Evolutionary conservation across 2,888 invertebrate species (phyloP).

Genomic region (Polydrusus tereticollis): DNA sequence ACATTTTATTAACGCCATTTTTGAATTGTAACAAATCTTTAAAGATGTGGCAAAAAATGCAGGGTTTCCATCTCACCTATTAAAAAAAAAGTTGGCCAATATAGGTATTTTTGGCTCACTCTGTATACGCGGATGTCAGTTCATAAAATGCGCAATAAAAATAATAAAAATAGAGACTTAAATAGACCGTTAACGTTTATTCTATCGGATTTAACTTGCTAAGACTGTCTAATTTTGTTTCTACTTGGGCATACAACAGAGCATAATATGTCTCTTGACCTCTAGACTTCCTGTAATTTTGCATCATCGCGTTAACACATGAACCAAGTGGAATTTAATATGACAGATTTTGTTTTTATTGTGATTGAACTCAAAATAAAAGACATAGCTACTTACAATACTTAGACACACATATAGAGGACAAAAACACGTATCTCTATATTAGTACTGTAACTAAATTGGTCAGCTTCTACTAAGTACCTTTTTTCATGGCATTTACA

Average conservation of each 20-base stretch:
- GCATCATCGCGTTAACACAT: conserved; percentile 22
- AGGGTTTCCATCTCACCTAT: too few species aligned
- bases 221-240: neutral
- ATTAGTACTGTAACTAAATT: neutral
- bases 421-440: neutral
- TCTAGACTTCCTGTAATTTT: conserved; percentile 44
- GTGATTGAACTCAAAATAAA: neutral
- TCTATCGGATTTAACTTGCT: too few species aligned
- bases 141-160: too few species aligned
- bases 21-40: too few species aligned
- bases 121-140: too few species aligned
- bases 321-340: conserved; percentile 23
- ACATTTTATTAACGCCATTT: too few species aligned
- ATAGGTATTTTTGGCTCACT: too few species aligned
- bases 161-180: too few species aligned
- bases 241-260: neutral
- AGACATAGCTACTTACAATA: neutral
- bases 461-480: conserved; percentile 3
- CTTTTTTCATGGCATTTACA: conserved; percentile 17
- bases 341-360: neutral
- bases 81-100: too few species aligned
- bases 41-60: too few species aligned
- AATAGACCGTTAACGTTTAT: too few species aligned
- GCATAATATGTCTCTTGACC: conserved; percentile 26
- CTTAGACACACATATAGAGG: too few species aligned